phyloP scores from a whole-genome alignment of 2,113 vertebrate genomes.

The Thalassarche chlororhynchos region DNA sequence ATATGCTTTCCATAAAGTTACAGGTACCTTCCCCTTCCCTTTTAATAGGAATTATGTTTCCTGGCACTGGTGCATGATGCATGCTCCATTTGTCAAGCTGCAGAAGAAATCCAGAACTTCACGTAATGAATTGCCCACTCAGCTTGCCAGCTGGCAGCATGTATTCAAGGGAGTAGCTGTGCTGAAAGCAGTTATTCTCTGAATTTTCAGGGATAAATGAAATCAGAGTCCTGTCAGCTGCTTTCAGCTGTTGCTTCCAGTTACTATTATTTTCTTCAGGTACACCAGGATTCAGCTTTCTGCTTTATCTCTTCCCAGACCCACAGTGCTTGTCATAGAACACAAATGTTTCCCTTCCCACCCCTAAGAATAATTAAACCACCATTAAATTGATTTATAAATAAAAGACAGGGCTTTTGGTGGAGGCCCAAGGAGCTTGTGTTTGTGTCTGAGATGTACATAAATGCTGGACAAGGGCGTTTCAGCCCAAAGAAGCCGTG shows the following conservation, averaged over 20 bases:
- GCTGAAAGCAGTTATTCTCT: not conserved
- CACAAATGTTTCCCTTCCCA: not conserved
- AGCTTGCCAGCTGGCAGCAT: not conserved
- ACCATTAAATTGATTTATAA: not conserved
- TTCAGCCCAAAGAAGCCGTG: not conserved
- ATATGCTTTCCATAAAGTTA: not conserved
- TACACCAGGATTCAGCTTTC: not conserved
- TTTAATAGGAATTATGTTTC: not conserved
- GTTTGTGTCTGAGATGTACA: accelerated
- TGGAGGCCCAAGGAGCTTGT: not conserved
- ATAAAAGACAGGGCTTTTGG: not conserved
- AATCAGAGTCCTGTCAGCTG: not conserved
- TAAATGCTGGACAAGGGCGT: not conserved
- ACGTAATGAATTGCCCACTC: not conserved
- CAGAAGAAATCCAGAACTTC: not conserved
- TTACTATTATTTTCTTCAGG: not conserved
- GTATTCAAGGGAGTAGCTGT: not conserved
- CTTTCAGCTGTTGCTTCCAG: not conserved
- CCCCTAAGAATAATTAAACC: not conserved
- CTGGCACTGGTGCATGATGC: accelerated
- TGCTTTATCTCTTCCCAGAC: not conserved
- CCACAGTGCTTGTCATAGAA: accelerated
- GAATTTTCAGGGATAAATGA: not conserved
- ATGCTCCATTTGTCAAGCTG: not conserved
- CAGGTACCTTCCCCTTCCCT: not conserved